These are phyloP conservation scores for Spizaetus ornatus DNA, from an alignment of 2,113 vertebrate species.

Conservation along the genomic window DNA sequence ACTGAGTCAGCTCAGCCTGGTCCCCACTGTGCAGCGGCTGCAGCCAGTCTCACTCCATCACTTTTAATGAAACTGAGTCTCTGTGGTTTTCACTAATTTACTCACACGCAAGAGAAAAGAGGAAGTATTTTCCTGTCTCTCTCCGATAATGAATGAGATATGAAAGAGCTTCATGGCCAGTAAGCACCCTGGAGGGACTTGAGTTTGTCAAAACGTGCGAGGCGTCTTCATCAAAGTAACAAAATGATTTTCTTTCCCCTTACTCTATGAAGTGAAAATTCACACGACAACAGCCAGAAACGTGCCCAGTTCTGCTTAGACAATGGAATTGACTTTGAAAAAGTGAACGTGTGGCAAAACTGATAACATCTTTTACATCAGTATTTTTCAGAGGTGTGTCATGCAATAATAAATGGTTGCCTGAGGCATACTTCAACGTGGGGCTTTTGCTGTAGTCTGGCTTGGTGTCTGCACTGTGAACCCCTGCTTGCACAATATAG, in stretches of 20 bases:
- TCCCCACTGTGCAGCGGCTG: slow-evolving; percentile 45
- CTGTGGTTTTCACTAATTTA: slow-evolving; percentile 69
- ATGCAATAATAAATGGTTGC: neutral
- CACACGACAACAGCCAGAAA: slow-evolving; percentile 31
- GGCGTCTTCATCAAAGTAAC: slow-evolving; percentile 64
- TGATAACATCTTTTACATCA: slow-evolving; percentile 5
- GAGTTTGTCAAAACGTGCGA: slow-evolving; percentile 60
- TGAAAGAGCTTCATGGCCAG: slow-evolving; percentile 72
- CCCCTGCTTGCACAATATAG: neutral
- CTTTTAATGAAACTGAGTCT: slow-evolving; percentile 69
- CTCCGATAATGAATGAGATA: slow-evolving; percentile 70
- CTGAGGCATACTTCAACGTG: neutral
- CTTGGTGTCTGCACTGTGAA: neutral
- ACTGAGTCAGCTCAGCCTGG: slow-evolving; percentile 45
- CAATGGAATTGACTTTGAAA: slow-evolving; percentile 22
- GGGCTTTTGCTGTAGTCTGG: neutral
- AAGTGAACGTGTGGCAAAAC: neutral
- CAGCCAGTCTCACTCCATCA: slow-evolving; percentile 67
- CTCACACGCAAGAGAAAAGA: slow-evolving; percentile 58
- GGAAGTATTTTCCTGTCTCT: slow-evolving; percentile 64
- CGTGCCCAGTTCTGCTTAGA: slow-evolving; percentile 41
- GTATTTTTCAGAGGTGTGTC: neutral
- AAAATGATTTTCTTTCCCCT: slow-evolving; percentile 48
- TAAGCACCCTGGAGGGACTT: slow-evolving; percentile 69
- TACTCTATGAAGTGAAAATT: slow-evolving; percentile 51